Evolutionary conservation across 2,113 vertebrate species (phyloP), one percentile per base, ranked within the genome.

Genomic region (Aptenodytes patagonicus): DNA sequence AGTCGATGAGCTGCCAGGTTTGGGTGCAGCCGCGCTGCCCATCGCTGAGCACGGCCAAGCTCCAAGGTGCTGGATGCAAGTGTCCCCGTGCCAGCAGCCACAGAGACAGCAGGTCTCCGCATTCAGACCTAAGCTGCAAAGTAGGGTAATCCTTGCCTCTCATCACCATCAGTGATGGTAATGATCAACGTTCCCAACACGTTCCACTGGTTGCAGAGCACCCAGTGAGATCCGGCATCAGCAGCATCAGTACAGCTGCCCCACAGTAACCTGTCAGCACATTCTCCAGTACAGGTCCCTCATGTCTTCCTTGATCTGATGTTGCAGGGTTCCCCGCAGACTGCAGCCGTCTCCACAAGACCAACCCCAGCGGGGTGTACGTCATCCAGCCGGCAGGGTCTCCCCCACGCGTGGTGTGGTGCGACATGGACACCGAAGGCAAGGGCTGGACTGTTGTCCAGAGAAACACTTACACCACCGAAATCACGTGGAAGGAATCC

Each of bases 391-490:
- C 97, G 0, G 85, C 81, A 2, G 4, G 38, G 0, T 93, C 97
- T 1, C 97, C 97, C 0, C 97, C 94, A 0, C 87, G 95, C 1
- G 90, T 97, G 28, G 97, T 98, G 46, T 97, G 97, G 91, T 98
- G 97, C 1, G 97, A 97, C 92, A 97, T 98, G 97, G 97, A 97
- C 92, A 96, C 95, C 4, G 89, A 98, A 1, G 96, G 96, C 90
- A 97, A 95, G 40, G 96, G 62, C 32, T 95, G 95, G 95, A 95
- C 90, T 28, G 85, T 95, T 13, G 65, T 95, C 47, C 94, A 95
- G 58, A 69, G 91, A 5, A 93, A 91, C 47, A n/a, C 47, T 40
- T 38, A 73, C 16, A 36, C 18, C 49, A 86, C 92, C 4, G 82
- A 87, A n/a, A 83, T 92, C 51, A 83, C 81, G 3, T 96, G 95